Evolutionary conservation across 2,888 invertebrate species (phyloP).

Genomic region (Macrophya alboannulata): DNA sequence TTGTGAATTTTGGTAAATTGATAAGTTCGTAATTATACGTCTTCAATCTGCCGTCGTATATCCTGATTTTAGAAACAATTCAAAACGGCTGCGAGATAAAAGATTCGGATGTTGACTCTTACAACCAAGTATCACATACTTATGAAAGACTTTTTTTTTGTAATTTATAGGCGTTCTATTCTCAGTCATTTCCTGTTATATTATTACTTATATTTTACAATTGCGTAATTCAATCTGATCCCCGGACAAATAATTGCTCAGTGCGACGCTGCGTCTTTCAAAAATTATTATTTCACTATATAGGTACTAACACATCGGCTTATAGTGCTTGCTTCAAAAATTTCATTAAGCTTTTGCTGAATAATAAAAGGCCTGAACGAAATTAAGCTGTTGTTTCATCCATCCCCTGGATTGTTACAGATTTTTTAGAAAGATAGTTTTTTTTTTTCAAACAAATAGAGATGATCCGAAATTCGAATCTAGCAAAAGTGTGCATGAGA

Average conservation of each 20-base stretch:
- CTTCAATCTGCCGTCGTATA: not conserved
- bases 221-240: not conserved
- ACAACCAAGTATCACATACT: not conserved
- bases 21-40: not conserved
- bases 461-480: not conserved
- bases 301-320: too few relatives aligned
- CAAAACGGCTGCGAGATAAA: not conserved
- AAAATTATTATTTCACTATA: not conserved
- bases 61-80: not conserved
- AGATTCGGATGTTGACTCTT: not conserved
- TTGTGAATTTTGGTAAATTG: not conserved
- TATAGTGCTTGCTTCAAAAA: too few relatives aligned
- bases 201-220: constrained; percentile 15
- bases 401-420: not conserved
- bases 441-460: not conserved
- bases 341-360: too few relatives aligned
- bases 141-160: not conserved
- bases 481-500: not conserved
- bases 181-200: not conserved
- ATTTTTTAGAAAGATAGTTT: not conserved
- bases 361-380: too few relatives aligned
- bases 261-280: not conserved
- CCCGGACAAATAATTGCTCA: constrained; percentile 10
- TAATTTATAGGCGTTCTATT: not conserved
- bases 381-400: not conserved